Percentiles rank a stretch among this genome's conserved stretches.
Conservation (phyloP, 2,113 vertebrate species). For the Marmota monax region DNA sequence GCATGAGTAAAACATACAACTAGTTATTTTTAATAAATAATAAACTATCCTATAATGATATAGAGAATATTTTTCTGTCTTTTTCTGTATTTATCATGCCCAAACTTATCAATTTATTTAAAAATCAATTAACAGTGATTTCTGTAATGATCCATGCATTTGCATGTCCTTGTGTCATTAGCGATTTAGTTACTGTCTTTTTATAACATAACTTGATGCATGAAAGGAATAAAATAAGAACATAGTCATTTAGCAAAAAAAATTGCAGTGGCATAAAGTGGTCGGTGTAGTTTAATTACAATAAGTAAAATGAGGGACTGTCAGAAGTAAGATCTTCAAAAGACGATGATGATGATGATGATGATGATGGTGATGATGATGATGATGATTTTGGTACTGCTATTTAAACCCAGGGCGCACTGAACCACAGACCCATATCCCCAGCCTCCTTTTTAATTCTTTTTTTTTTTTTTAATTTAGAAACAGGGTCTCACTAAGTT, state of each 20-base stretch:
- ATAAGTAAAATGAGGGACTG: not conserved
- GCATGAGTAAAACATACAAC: not conserved
- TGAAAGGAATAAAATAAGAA: not conserved
- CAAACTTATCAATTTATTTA: not conserved
- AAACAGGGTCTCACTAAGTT: too few relatives aligned
- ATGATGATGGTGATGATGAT: too few relatives aligned
- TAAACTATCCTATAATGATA: not conserved
- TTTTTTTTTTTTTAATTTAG: too few relatives aligned
- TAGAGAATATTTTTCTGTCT: not conserved
- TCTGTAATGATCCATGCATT: not conserved
- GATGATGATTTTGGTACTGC: too few relatives aligned
- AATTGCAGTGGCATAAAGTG: not conserved
- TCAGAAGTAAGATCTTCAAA: not conserved
- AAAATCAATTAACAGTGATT: not conserved
- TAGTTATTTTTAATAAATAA: slow-evolving; percentile 42
- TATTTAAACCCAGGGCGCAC: too few relatives aligned
- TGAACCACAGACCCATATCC: too few relatives aligned
- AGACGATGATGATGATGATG: too few relatives aligned
- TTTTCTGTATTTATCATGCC: not conserved
- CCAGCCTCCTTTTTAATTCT: too few relatives aligned
- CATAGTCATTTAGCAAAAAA: slow-evolving; percentile 4
- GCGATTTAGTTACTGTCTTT: not conserved
- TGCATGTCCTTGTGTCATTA: not conserved
- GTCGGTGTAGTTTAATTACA: not conserved
- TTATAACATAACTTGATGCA: not conserved